phyloP scores from a whole-genome alignment of 2,888 invertebrate genomes.

The Pyralis farinalis region DNA sequence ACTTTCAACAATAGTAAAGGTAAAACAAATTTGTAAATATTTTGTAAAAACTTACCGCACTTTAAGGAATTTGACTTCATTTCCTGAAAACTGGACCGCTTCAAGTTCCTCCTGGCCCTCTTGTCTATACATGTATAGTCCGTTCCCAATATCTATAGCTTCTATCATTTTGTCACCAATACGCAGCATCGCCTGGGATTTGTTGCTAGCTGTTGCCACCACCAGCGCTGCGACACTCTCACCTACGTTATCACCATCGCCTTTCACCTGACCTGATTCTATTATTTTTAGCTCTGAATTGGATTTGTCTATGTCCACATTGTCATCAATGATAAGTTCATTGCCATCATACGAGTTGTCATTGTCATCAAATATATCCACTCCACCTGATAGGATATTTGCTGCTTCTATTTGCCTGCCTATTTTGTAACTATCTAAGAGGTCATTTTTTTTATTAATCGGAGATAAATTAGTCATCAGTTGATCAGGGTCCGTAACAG shows the following conservation, averaged over 20 bases:
- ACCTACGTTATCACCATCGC: slow-evolving; percentile 24
- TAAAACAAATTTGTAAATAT: too few species aligned
- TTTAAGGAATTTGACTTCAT: slow-evolving; percentile 70
- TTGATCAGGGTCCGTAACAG: slow-evolving; percentile 39
- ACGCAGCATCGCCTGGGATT: slow-evolving; percentile 66
- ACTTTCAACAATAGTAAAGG: too few species aligned
- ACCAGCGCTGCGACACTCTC: slow-evolving; percentile 38
- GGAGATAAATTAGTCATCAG: slow-evolving; percentile 60
- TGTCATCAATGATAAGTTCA: slow-evolving; percentile 74
- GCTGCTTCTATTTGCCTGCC: slow-evolving; percentile 72
- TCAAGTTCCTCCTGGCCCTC: slow-evolving; percentile 66
- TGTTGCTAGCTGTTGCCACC: slow-evolving; percentile 48
- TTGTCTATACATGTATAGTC: slow-evolving; percentile 68
- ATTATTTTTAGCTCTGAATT: slow-evolving; percentile 34
- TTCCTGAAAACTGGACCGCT: slow-evolving; percentile 66
- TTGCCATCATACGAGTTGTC: slow-evolving; percentile 76
- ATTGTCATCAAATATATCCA: slow-evolving; percentile 74
- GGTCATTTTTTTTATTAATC: slow-evolving; percentile 55
- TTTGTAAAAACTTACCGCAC: too few species aligned
- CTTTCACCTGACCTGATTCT: slow-evolving; percentile 33
- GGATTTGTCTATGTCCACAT: slow-evolving; percentile 52
- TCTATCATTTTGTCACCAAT: slow-evolving; percentile 74
- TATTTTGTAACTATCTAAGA: slow-evolving; percentile 60
- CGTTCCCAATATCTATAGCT: slow-evolving; percentile 74
- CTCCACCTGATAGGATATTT: slow-evolving; percentile 72